These are phyloP conservation scores for Umimayanthus chanpuru DNA, from an alignment of 92 coral and sea anemone species.

Conservation along the genomic window DNA sequence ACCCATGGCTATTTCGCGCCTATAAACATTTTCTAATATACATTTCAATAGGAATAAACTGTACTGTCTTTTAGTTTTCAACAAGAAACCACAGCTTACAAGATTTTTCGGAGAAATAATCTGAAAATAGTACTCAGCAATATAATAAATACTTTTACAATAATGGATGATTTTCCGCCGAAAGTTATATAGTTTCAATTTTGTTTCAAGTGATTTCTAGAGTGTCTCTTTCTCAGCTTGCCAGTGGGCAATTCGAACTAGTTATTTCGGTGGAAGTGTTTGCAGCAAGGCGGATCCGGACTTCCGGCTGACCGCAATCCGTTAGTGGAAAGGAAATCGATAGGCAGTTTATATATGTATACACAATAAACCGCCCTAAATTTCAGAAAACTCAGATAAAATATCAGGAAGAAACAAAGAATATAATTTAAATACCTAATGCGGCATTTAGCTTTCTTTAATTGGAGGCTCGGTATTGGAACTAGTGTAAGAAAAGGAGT, in stretches of 20 bases:
- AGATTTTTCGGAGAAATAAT: neutral
- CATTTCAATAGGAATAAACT: neutral
- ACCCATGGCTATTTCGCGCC: conserved; percentile 32
- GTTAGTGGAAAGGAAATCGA: conserved; percentile 30
- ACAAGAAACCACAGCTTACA: neutral
- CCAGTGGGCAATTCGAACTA: conserved; percentile 8
- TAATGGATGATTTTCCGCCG: neutral
- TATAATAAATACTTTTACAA: neutral
- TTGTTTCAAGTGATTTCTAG: conserved; percentile 7
- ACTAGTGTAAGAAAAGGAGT: neutral
- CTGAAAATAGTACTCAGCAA: neutral
- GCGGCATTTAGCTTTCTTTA: neutral
- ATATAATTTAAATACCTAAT: neutral
- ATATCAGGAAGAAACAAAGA: neutral
- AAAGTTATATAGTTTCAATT: conserved; percentile 6
- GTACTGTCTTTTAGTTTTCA: neutral
- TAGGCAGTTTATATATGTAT: conserved; percentile 23
- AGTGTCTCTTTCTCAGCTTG: neutral
- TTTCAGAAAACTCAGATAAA: conserved; percentile 8
- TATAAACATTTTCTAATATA: conserved; percentile 18
- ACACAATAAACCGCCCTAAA: conserved; percentile 26
- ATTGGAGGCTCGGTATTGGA: neutral
- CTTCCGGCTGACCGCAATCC: conserved; percentile 37
- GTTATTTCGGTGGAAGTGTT: conserved; percentile 19
- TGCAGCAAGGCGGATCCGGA: conserved; percentile 14